Percentiles rank a stretch among this genome's conserved stretches.
These are phyloP conservation scores for Sula dactylatra DNA, from an alignment of 2,113 vertebrate genomes.

Conservation along the genomic window DNA sequence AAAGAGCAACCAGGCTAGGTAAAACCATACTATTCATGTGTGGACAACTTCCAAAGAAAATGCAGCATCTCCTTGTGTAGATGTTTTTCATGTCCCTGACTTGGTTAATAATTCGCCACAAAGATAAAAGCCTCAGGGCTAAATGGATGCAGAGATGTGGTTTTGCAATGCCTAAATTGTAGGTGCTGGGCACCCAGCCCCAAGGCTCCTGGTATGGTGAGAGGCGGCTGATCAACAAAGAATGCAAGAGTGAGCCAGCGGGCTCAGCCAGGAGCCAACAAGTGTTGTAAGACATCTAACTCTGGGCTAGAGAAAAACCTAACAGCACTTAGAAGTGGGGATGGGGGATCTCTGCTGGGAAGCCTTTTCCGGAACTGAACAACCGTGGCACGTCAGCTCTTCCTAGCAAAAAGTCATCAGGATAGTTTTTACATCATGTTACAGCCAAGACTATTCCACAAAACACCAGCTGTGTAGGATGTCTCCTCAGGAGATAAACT, in stretches of 20 bases:
- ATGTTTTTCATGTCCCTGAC: conserved; percentile 44
- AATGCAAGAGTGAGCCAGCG: neutral
- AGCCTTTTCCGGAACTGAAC: neutral
- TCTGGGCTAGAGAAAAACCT: neutral
- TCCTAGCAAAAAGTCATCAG: neutral
- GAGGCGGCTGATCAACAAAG: neutral
- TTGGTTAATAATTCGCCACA: conserved; percentile 50
- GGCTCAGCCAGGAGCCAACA: neutral
- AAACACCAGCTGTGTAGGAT: neutral
- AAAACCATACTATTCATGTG: neutral
- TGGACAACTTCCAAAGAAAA: conserved; percentile 37
- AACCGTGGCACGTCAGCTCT: neutral
- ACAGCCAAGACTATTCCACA: neutral
- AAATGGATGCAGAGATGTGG: conserved; percentile 42
- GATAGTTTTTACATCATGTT: neutral
- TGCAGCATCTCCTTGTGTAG: conserved; percentile 47
- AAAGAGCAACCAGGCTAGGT: neutral
- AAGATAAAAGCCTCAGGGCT: conserved; percentile 62
- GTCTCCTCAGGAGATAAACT: neutral
- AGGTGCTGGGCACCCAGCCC: conserved; percentile 46
- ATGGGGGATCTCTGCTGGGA: neutral
- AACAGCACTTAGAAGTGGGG: neutral
- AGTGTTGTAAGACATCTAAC: neutral
- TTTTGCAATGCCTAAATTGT: conserved; percentile 57
- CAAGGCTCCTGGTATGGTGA: conserved; percentile 27